Evolutionary conservation across 2,888 invertebrate species (phyloP).

Genomic region (Lissocephala sabroskyi): DNA sequence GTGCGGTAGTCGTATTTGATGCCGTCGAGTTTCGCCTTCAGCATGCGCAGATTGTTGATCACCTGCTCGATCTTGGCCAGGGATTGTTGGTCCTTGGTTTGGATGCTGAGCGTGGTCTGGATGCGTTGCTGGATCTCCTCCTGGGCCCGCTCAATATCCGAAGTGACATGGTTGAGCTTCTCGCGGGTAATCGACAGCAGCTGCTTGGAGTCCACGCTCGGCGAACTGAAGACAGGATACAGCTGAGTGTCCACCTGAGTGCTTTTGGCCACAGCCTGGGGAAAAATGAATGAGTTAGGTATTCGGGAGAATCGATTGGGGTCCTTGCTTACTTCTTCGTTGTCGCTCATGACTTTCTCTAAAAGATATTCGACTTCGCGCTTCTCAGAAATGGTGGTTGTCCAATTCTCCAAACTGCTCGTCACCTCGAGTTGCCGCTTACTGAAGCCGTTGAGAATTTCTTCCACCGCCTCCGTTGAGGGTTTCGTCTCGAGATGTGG

Average conservation of each 20-base stretch:
- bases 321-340: conserved; percentile 75
- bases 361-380: conserved; percentile 74
- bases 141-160: conserved; percentile 78
- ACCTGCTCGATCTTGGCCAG: conserved; percentile 77
- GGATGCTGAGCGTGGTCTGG: conserved; percentile 78
- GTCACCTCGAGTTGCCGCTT: conserved; percentile 78
- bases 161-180: conserved; percentile 75
- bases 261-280: conserved; percentile 78
- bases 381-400: conserved; percentile 77
- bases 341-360: conserved; percentile 77
- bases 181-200: conserved; percentile 76
- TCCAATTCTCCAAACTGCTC: conserved; percentile 82
- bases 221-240: conserved; percentile 82
- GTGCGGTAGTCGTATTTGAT: conserved; percentile 82
- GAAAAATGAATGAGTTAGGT: conserved; percentile 18
- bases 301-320: conserved; percentile 2
- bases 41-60: conserved; percentile 78
- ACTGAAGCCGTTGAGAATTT: conserved; percentile 79
- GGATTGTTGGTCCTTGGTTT: conserved; percentile 75
- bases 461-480: conserved; percentile 79
- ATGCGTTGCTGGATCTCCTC: conserved; percentile 80
- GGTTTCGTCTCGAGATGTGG: conserved; percentile 80
- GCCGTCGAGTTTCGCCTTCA: conserved; percentile 79
- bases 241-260: conserved; percentile 81
- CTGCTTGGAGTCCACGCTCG: conserved; percentile 76